Evolutionary conservation across 2,888 invertebrate species (phyloP).

Genomic region (Abrostola tripartita): DNA sequence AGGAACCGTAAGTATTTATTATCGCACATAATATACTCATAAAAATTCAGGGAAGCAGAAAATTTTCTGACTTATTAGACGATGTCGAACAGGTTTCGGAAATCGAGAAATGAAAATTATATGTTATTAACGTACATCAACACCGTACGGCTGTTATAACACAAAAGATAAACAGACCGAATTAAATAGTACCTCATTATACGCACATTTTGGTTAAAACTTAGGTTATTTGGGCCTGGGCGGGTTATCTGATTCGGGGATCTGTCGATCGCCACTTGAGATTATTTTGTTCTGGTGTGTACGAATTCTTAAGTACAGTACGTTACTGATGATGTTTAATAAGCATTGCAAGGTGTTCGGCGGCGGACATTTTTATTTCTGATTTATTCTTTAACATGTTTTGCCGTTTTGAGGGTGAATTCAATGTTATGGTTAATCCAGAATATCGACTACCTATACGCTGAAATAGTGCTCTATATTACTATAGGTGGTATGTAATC

Average conservation of each 20-base stretch:
- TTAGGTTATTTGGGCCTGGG: slow-evolving; percentile 78
- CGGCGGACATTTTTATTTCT: slow-evolving; percentile 33
- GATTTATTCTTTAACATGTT: slow-evolving; percentile 36
- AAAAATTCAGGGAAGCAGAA: slow-evolving; percentile 79
- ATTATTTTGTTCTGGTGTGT: slow-evolving; percentile 76
- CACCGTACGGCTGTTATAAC: slow-evolving; percentile 84
- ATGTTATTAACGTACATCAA: slow-evolving; percentile 86
- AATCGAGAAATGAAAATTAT: slow-evolving; percentile 84
- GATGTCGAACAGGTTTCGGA: slow-evolving; percentile 82
- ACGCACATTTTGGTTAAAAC: slow-evolving; percentile 82
- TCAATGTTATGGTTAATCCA: no score
- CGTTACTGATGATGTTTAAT: slow-evolving; percentile 59
- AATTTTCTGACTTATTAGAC: slow-evolving; percentile 78
- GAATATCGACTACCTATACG: no score
- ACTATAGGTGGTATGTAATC: no score
- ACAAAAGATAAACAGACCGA: slow-evolving; percentile 86
- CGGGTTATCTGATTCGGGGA: slow-evolving; percentile 75
- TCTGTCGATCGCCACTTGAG: slow-evolving; percentile 75
- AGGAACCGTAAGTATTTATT: slow-evolving; percentile 64
- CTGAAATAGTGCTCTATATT: no score
- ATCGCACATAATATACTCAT: slow-evolving; percentile 68
- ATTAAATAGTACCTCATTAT: slow-evolving; percentile 86
- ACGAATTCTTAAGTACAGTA: slow-evolving; percentile 59
- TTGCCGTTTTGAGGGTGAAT: no score
- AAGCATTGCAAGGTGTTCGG: slow-evolving; percentile 57